phyloP scores from a whole-genome alignment of 2,888 invertebrate species.

The Tolmerus cingulatus region DNA sequence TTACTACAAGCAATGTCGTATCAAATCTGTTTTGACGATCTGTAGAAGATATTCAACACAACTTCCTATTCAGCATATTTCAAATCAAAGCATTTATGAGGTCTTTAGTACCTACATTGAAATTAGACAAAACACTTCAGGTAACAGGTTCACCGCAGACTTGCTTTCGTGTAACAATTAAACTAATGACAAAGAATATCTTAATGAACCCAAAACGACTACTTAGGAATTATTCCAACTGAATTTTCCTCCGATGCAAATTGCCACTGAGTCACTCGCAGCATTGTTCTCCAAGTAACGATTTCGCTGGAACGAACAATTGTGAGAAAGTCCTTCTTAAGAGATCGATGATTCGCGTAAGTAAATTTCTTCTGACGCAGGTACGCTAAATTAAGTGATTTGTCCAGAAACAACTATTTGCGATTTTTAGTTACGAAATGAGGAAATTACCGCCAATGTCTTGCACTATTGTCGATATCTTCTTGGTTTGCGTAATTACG shows the following conservation, averaged over 20 bases:
- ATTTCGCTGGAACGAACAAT: neutral
- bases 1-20: neutral
- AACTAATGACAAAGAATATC: neutral
- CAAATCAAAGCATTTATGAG: neutral
- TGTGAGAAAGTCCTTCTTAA: neutral
- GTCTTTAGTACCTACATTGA: too few relatives aligned
- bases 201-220: neutral
- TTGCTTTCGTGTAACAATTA: neutral
- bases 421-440: neutral
- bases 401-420: neutral
- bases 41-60: neutral
- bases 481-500: neutral
- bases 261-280: neutral
- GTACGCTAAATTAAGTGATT: neutral
- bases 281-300: neutral
- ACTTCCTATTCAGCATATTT: neutral
- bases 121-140: neutral
- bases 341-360: neutral
- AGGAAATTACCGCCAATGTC: neutral
- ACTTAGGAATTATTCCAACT: neutral
- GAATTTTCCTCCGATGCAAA: neutral
- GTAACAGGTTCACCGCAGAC: neutral
- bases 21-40: neutral
- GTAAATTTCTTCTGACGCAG: neutral
- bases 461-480: neutral